These are phyloP conservation scores for Hiodon alosoides DNA, from an alignment of 2,113 vertebrate genomes.

Conservation along the genomic window DNA sequence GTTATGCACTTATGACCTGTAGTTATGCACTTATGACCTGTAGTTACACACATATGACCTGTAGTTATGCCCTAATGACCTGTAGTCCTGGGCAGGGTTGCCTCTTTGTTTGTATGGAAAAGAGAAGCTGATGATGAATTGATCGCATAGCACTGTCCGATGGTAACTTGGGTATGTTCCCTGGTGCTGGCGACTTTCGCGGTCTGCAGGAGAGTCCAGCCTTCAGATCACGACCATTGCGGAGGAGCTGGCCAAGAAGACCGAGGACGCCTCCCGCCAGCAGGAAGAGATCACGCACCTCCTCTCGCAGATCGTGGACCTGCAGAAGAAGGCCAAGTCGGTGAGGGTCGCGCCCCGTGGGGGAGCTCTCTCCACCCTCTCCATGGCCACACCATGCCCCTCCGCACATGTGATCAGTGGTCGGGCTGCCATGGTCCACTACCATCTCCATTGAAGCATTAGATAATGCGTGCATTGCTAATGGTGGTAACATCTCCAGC, in stretches of 20 bases:
- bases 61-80: too few relatives aligned
- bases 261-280: slow-evolving; percentile 87
- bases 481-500: too few relatives aligned
- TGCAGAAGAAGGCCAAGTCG: slow-evolving; percentile 95
- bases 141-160: not conserved
- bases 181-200: not conserved
- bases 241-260: slow-evolving; percentile 90
- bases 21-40: too few relatives aligned
- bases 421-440: not conserved
- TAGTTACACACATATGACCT: too few relatives aligned
- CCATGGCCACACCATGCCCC: not conserved
- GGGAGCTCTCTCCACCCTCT: not conserved
- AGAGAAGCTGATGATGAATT: not conserved
- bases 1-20: too few relatives aligned
- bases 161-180: not conserved
- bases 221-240: slow-evolving; percentile 87
- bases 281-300: slow-evolving; percentile 98
- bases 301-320: slow-evolving; percentile 89
- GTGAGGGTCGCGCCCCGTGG: slow-evolving; percentile 54
- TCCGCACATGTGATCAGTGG: not conserved
- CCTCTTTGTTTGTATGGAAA: too few relatives aligned
- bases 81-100: too few relatives aligned
- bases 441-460: too few relatives aligned
- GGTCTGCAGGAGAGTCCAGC: slow-evolving; percentile 75
- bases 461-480: too few relatives aligned